Percentiles rank a stretch among this genome's conserved stretches.
Conservation (phyloP, 2,797 vertebrate species). For the Pangasius sanitwongsei region DNA sequence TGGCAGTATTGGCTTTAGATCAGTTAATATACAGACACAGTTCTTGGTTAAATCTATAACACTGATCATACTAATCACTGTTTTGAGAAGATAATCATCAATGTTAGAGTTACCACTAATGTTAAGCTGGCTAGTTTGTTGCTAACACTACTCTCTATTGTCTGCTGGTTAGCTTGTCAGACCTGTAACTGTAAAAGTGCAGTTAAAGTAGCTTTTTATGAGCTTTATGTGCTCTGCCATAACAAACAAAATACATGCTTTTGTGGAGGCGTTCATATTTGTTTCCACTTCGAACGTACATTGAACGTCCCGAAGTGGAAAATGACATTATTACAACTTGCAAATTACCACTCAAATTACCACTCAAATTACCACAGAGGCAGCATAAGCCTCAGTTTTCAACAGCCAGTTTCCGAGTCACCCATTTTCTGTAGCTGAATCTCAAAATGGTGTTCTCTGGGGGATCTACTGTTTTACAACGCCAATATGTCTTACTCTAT, state of each 20-base stretch:
- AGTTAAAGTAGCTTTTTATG: neutral
- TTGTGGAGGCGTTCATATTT: neutral
- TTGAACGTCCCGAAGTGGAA: neutral
- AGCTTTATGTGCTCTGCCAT: neutral
- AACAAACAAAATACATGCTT: neutral
- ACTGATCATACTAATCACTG: neutral
- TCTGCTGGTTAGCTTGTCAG: neutral
- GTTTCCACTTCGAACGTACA: neutral
- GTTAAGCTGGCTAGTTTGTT: neutral
- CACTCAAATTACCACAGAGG: neutral
- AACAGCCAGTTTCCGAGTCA: neutral
- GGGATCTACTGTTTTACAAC: neutral
- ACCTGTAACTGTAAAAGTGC: neutral
- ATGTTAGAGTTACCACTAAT: neutral
- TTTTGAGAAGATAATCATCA: neutral
- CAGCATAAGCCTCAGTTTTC: neutral
- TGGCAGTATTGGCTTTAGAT: neutral
- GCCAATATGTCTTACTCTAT: neutral
- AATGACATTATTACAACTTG: neutral
- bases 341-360: neutral
- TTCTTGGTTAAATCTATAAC: neutral
- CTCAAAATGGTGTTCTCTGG: neutral
- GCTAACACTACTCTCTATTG: neutral
- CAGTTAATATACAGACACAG: neutral
- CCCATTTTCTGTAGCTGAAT: neutral